Conservation (phyloP, 37 sponge, comb jelly and placozoan genomes). For the Amphimedon queenslandica region DNA sequence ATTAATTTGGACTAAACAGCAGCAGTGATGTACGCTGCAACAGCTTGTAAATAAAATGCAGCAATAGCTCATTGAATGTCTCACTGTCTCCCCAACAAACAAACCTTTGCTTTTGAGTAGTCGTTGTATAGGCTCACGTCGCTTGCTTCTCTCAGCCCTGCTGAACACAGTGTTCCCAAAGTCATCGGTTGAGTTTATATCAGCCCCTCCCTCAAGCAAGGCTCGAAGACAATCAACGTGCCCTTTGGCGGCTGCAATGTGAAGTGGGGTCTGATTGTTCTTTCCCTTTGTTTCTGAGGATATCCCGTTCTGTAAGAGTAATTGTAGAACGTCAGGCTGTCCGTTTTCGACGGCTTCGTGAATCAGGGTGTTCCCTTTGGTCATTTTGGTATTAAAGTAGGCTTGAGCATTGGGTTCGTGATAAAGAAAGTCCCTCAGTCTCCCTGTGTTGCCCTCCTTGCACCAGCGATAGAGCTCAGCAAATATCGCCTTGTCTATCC, state of each 20-base stretch:
- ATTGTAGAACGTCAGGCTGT: slow-evolving; percentile 60
- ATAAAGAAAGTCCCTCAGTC: slow-evolving; percentile 28
- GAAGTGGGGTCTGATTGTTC: slow-evolving; percentile 63
- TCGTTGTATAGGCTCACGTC: slow-evolving; percentile 44
- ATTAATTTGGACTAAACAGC: background rate
- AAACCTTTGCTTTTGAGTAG: slow-evolving; percentile 73
- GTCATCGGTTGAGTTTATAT: slow-evolving; percentile 45
- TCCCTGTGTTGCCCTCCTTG: slow-evolving; percentile 41
- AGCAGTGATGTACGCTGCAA: too few relatives aligned
- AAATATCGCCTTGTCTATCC: slow-evolving; percentile 36
- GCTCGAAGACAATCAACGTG: slow-evolving; percentile 49
- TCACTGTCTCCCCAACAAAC: background rate
- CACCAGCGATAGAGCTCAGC: slow-evolving; percentile 52
- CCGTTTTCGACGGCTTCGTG: slow-evolving; percentile 81
- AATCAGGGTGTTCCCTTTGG: slow-evolving; percentile 48
- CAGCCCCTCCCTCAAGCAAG: slow-evolving; percentile 59
- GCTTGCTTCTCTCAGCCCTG: slow-evolving; percentile 66
- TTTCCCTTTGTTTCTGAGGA: slow-evolving; percentile 41
- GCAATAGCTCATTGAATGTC: too few relatives aligned
- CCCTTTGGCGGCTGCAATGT: slow-evolving; percentile 54
- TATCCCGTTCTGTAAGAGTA: slow-evolving; percentile 51
- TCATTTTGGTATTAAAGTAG: slow-evolving; percentile 17
- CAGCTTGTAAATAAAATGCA: too few relatives aligned
- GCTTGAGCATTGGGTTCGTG: slow-evolving; percentile 28
- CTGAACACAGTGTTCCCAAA: slow-evolving; percentile 28